Conservation (phyloP, 1,140 invertebrate genomes). For the Melanaphis sacchari region DNA sequence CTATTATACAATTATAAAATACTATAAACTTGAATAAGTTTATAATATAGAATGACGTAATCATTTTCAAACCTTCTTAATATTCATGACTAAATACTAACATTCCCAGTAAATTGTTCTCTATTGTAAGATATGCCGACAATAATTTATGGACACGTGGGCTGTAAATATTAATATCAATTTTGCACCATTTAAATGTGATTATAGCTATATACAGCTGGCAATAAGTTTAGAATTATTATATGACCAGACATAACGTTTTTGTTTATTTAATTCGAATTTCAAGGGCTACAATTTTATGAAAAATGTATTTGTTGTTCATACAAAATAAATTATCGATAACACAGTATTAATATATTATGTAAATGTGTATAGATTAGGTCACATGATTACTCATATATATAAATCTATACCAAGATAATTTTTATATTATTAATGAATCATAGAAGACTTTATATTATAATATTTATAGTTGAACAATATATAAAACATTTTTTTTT, state of each 20-base stretch:
- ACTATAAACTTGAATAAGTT: not conserved
- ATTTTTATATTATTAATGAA: not conserved
- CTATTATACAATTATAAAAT: not conserved
- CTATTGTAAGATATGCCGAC: not conserved
- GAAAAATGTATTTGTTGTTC: not conserved
- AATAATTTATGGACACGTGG: not conserved
- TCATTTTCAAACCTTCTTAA: not conserved
- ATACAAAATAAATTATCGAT: not conserved
- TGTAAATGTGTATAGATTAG: not conserved
- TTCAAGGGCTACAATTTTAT: not conserved
- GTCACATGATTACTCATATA: too few species aligned
- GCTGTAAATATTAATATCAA: not conserved
- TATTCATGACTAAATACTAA: not conserved
- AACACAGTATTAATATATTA: not conserved
- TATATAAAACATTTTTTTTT: not conserved
- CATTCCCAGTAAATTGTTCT: not conserved
- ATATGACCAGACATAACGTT: not conserved
- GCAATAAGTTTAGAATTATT: not conserved
- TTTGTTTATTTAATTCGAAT: not conserved
- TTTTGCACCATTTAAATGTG: not conserved
- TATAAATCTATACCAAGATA: not conserved
- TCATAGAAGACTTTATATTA: not conserved
- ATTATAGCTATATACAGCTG: not conserved
- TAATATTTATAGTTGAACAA: not conserved
- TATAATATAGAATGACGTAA: constrained; percentile 1